Percentiles rank a stretch among this genome's conserved stretches.
Evolutionary conservation across 2,888 invertebrate species (phyloP).

Genomic region (Ferrisia virgata): DNA sequence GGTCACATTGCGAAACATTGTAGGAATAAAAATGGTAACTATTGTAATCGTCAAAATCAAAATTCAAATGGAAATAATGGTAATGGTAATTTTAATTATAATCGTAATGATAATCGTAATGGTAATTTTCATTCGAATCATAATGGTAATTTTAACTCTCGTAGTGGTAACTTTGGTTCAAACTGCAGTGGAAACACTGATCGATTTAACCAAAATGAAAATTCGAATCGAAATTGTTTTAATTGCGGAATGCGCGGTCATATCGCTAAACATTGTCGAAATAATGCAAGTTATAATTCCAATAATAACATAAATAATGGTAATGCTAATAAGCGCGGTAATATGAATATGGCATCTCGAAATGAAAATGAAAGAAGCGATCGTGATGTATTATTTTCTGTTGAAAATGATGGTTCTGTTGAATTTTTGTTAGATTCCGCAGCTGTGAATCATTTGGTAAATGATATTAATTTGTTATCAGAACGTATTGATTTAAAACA

Average conservation of each 20-base stretch:
- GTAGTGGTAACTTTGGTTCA: not conserved
- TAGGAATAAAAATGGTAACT: too few species aligned
- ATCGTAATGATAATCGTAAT: not conserved
- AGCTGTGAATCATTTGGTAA: not conserved
- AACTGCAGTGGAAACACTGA: not conserved
- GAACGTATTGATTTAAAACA: not conserved
- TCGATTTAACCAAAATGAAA: not conserved
- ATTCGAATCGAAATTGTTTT: too few species aligned
- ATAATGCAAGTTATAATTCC: not conserved
- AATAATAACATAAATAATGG: not conserved
- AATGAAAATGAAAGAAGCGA: not conserved
- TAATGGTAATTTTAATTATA: not conserved
- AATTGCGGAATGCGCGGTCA: too few species aligned
- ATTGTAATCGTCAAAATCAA: too few species aligned
- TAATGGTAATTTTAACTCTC: not conserved
- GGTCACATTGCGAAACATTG: too few species aligned
- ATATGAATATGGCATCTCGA: not conserved
- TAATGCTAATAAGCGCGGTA: not conserved
- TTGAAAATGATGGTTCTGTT: not conserved
- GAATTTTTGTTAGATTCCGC: not conserved
- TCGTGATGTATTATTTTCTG: not conserved
- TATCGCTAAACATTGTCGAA: not conserved
- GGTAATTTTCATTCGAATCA: not conserved
- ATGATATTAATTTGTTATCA: not conserved
- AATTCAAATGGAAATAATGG: too few species aligned